Evolutionary conservation across 2,888 invertebrate genomes (phyloP).

Genomic region (Phytoseiulus persimilis): DNA sequence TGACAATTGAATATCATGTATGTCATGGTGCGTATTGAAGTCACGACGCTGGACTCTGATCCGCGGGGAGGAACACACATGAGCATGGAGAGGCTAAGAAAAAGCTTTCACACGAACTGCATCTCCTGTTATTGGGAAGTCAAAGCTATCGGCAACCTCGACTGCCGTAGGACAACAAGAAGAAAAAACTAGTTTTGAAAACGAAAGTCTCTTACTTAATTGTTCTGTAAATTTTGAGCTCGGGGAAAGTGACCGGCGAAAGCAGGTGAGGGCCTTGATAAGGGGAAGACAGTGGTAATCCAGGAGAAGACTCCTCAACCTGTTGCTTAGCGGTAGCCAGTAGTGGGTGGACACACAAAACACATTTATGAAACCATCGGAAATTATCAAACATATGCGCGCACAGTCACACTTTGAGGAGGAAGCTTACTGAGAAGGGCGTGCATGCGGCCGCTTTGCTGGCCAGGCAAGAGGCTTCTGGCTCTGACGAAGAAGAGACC

Average conservation of each 20-base stretch:
- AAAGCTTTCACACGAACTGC: too few relatives aligned
- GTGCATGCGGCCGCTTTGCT: neutral
- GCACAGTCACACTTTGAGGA: neutral
- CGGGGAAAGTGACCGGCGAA: neutral
- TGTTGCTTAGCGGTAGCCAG: neutral
- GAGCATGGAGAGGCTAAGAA: too few relatives aligned
- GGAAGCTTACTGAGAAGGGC: neutral
- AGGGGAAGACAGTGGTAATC: neutral
- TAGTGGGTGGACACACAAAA: neutral
- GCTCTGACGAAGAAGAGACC: slow-evolving; percentile 5
- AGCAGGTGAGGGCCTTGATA: neutral
- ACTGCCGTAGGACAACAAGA: too few relatives aligned
- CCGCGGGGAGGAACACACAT: too few relatives aligned
- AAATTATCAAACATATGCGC: neutral
- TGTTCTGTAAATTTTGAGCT: neutral
- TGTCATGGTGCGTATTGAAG: too few relatives aligned
- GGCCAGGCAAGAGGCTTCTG: neutral
- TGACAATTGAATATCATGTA: too few relatives aligned
- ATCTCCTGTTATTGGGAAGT: too few relatives aligned
- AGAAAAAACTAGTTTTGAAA: neutral
- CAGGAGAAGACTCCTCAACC: neutral
- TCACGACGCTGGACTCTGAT: too few relatives aligned
- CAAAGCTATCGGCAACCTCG: too few relatives aligned
- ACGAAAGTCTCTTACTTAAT: neutral
- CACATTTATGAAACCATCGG: neutral